A percentile compares a stretch with the other conserved stretches of the same genome.
Conservation (phyloP, 1,140 invertebrate species). For the Bombus sibiricus region DNA sequence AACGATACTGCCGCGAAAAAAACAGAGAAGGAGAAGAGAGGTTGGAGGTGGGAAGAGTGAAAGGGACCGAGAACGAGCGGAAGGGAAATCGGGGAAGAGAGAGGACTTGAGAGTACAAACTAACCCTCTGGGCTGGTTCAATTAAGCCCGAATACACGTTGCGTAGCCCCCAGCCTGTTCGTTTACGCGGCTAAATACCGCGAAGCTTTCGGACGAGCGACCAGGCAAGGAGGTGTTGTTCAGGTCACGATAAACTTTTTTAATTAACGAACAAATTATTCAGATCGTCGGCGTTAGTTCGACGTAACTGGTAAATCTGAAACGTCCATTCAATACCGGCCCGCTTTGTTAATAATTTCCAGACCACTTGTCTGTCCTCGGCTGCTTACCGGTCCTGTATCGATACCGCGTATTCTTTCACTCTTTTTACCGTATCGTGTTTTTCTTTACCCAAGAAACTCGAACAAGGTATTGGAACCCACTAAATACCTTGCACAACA, state of each 20-base stretch:
- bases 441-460: background rate
- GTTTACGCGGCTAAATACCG: slow-evolving; percentile 49
- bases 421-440: background rate
- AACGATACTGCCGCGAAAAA: slow-evolving; percentile 57
- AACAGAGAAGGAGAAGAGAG: background rate
- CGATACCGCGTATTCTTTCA: background rate
- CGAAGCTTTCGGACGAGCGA: slow-evolving; percentile 43
- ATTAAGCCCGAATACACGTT: slow-evolving; percentile 61
- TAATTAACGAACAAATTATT: slow-evolving; percentile 65
- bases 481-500: background rate
- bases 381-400: background rate
- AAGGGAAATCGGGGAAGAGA: slow-evolving; percentile 21
- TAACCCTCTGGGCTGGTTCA: slow-evolving; percentile 60
- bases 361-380: slow-evolving; percentile 48
- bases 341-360: slow-evolving; percentile 52
- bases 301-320: slow-evolving; percentile 34
- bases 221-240: slow-evolving; percentile 59
- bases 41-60: background rate
- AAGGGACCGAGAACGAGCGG: background rate
- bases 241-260: slow-evolving; percentile 55
- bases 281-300: slow-evolving; percentile 28
- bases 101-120: slow-evolving; percentile 55
- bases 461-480: background rate
- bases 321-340: slow-evolving; percentile 39
- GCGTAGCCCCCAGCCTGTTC: slow-evolving; percentile 8